Base-by-base conservation (phyloP, 2,113 vertebrate species). In the Cromileptes altivelis region DNA sequence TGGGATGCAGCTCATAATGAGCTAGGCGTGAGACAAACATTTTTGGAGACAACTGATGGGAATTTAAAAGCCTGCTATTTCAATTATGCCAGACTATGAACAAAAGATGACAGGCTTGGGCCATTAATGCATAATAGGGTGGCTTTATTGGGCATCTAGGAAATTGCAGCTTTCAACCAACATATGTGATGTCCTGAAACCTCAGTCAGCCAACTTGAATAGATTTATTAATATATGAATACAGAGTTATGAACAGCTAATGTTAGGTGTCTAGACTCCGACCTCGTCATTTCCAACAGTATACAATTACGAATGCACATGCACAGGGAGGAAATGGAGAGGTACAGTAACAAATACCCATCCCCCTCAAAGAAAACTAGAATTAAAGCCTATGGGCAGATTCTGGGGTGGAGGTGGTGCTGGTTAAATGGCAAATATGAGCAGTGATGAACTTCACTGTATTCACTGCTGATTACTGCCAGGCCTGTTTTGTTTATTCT, bases 121-220 rank as follows among this genome's bases (percentile, higher is more conserved):
- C 77, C 88, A 84, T 92, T 85, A 86, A 81, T 72, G 83, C 57
- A 70, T 84, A 85, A 89, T 87, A 62, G 61, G 64, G 49, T 8
- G 58, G 75, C 75, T 91, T 81, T 78, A 84, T 65, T 56, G 69
- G 79, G 58, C 61, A 27, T 78, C 75, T 33, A 19, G 81, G 88
- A 88, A 89, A 92, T 88, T 86, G 77, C 81, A 72, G 86, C 89
- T 85, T 92, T 86, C 81, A 85, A 47, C 57, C 61, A 70, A 55
- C 25, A 50, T 19, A 8, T 61, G 61, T 76, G 64, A 75, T 30
- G 73, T 75, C 56, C 70, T 13, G 49, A 58, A 83, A 72, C 40
- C 69, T 77, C 62, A 67, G 60, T 19, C 70, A 52, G 72, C 14
- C 37, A 71, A 42, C 33, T 62, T 57, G 21, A 81, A 76, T 61